Conservation (phyloP, 2,888 invertebrate species). For the Apodemia zela region DNA sequence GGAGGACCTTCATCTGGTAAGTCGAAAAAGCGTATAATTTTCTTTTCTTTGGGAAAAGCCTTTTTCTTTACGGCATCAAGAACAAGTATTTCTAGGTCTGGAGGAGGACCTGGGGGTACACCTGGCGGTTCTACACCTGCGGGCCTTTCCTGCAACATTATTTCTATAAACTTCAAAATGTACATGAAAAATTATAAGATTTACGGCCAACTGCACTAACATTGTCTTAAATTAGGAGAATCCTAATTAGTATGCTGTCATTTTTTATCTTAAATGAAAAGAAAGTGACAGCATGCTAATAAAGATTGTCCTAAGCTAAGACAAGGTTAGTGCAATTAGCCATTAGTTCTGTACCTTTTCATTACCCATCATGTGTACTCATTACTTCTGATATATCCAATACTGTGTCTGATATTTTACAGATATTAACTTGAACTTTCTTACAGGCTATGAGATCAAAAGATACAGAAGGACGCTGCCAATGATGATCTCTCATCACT, state of each 20-base stretch:
- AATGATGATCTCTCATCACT: slow-evolving; percentile 66
- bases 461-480: slow-evolving; percentile 49
- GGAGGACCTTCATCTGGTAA: slow-evolving; percentile 75
- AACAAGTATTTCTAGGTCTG: slow-evolving; percentile 82
- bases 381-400: too few species aligned
- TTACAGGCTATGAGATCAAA: slow-evolving; percentile 22
- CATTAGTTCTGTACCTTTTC: too few species aligned
- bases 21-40: slow-evolving; percentile 83
- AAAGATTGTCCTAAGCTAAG: too few species aligned
- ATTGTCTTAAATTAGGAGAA: too few species aligned
- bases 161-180: background rate
- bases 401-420: too few species aligned
- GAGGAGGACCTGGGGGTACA: slow-evolving; percentile 92
- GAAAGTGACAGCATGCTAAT: too few species aligned
- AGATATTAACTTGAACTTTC: background rate
- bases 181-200: too few species aligned
- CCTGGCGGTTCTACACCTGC: slow-evolving; percentile 86
- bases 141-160: slow-evolving; percentile 54
- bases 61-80: slow-evolving; percentile 40
- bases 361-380: too few species aligned
- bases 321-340: too few species aligned
- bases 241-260: too few species aligned
- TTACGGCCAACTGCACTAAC: too few species aligned
- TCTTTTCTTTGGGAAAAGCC: slow-evolving; percentile 55
- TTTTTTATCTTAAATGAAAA: too few species aligned